phyloP scores from a whole-genome alignment of 1,140 invertebrate species.

The Diploscapter pachys region DNA sequence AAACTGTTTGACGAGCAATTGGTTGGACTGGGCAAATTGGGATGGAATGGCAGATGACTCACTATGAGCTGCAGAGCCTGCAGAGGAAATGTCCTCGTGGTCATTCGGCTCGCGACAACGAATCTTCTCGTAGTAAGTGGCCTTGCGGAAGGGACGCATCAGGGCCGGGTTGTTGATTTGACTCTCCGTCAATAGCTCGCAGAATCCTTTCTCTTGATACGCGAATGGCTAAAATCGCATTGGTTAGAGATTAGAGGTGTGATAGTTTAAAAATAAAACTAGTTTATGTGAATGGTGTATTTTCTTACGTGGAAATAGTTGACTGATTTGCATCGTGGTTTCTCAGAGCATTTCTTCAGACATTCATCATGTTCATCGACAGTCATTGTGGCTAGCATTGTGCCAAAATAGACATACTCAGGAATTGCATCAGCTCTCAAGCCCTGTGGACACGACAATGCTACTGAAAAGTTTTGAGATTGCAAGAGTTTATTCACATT shows the following conservation, averaged over 20 bases:
- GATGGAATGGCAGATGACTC: too few species aligned
- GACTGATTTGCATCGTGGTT: constrained; percentile 50
- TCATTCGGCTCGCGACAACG: constrained; percentile 43
- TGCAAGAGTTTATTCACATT: neutral
- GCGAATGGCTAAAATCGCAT: constrained; percentile 30
- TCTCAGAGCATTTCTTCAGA: constrained; percentile 48
- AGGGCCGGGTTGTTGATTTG: constrained; percentile 56
- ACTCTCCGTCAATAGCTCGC: constrained; percentile 51
- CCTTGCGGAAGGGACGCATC: constrained; percentile 55
- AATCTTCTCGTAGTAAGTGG: constrained; percentile 57
- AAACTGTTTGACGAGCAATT: too few species aligned
- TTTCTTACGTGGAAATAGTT: constrained; percentile 48
- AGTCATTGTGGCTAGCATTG: constrained; percentile 53
- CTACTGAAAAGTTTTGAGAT: constrained; percentile 8
- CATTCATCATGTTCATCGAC: constrained; percentile 52
- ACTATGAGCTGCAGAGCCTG: too few species aligned
- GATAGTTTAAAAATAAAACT: too few species aligned
- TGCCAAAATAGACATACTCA: constrained; percentile 58
- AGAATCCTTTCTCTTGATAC: constrained; percentile 52
- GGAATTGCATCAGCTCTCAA: constrained; percentile 54
- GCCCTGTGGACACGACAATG: constrained; percentile 48
- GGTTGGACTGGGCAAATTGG: too few species aligned
- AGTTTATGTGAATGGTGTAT: too few species aligned
- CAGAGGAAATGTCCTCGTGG: too few species aligned
- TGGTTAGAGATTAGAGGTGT: too few species aligned